These are phyloP conservation scores for Haliclystus octoradiatus DNA, from an alignment of 30 jellyfish, hydroid and myxozoan genomes.

Conservation along the genomic window DNA sequence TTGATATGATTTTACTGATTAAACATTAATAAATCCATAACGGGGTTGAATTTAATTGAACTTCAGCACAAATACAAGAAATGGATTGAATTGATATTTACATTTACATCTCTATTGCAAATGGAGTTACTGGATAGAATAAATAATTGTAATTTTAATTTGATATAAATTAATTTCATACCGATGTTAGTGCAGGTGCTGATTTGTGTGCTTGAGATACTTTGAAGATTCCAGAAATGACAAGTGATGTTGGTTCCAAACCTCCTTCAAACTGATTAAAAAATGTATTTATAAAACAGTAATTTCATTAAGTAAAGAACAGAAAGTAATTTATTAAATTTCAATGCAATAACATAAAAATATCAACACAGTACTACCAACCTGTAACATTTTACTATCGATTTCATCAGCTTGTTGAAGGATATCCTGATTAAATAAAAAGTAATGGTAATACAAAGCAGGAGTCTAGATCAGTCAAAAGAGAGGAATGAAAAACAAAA, in stretches of 20 bases:
- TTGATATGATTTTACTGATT: too few species aligned
- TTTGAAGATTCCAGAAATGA: constrained; percentile 44
- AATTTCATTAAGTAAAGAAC: neutral
- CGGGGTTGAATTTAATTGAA: too few species aligned
- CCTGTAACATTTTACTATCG: constrained; percentile 53
- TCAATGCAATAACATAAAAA: too few species aligned
- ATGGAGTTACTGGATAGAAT: neutral
- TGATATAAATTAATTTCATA: neutral
- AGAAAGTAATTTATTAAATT: too few species aligned
- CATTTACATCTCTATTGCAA: too few species aligned
- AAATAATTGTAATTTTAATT: neutral
- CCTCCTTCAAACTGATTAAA: constrained; percentile 90
- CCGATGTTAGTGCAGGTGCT: constrained; percentile 32
- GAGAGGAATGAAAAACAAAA: too few species aligned
- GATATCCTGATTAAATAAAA: constrained; percentile 59
- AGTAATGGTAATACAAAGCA: too few species aligned
- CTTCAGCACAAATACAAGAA: too few species aligned
- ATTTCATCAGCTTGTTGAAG: constrained; percentile 95
- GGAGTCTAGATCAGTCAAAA: too few species aligned
- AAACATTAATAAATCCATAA: too few species aligned
- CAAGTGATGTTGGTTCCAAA: constrained; percentile 49
- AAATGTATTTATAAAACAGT: neutral
- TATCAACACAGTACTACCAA: too few species aligned
- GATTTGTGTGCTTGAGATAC: constrained; percentile 53
- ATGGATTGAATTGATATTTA: too few species aligned